These are phyloP conservation scores for Ctenoplectra terminalis DNA, from an alignment of 1,140 invertebrate genomes.

Conservation along the genomic window DNA sequence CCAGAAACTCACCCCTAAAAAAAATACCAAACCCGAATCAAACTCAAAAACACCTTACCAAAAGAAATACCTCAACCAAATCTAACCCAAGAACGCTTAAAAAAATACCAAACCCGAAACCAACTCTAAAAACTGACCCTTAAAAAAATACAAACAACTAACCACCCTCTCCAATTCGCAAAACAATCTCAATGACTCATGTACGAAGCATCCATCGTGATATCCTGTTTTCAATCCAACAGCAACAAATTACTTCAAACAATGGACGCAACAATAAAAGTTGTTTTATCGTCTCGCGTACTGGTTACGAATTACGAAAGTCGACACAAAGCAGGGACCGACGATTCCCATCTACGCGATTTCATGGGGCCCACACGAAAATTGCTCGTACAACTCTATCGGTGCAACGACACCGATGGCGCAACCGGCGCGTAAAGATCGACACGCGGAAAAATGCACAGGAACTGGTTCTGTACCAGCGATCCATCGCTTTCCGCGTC, in stretches of 20 bases:
- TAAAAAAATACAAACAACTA: too few species aligned
- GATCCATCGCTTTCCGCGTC: conserved; percentile 34
- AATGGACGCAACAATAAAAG: background rate
- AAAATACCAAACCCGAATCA: too few species aligned
- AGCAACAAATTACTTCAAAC: background rate
- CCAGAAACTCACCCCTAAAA: too few species aligned
- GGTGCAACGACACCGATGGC: conserved; percentile 4
- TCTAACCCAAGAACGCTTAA: too few species aligned
- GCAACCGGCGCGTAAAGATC: conserved; percentile 3
- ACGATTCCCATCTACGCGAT: background rate
- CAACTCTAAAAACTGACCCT: too few species aligned
- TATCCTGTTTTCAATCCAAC: background rate
- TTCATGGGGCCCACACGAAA: conserved; percentile 2
- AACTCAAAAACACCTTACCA: too few species aligned
- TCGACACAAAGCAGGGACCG: background rate
- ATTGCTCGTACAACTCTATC: background rate
- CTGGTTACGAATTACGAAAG: conserved; percentile 36
- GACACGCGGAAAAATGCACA: conserved; percentile 6
- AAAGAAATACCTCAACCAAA: too few species aligned
- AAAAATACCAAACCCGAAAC: too few species aligned
- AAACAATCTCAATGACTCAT: background rate
- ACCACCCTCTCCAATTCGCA: background rate
- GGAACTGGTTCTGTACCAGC: conserved; percentile 24
- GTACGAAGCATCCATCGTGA: background rate
- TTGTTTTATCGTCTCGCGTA: background rate